Conservation (phyloP, 2,888 invertebrate genomes). For the Drosophila emarginata region DNA sequence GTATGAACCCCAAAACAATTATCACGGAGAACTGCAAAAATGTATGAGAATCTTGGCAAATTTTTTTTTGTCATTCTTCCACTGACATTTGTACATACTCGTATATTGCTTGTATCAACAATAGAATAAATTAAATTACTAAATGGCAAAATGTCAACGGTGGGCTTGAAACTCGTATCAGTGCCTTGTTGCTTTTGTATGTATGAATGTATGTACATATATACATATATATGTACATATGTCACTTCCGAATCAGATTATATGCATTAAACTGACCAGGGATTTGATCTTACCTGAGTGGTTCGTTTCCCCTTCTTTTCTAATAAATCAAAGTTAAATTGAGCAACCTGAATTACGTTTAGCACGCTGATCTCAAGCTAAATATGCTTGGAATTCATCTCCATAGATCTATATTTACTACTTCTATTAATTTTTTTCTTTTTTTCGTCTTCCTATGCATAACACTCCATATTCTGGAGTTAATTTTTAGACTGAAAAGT, state of each 20-base stretch:
- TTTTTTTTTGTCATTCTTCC: background rate
- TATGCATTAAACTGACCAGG: background rate
- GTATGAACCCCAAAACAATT: too few species aligned
- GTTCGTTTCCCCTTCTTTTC: background rate
- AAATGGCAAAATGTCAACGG: slow-evolving; percentile 12
- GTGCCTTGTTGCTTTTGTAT: background rate
- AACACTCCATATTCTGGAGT: too few species aligned
- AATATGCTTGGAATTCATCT: background rate
- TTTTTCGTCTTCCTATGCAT: too few species aligned
- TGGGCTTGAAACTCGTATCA: background rate
- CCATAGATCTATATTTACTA: too few species aligned
- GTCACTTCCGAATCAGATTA: slow-evolving; percentile 13
- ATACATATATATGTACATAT: background rate
- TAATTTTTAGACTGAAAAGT: too few species aligned
- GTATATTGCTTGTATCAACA: background rate
- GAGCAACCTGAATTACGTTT: background rate
- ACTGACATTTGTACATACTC: background rate
- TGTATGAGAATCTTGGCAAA: background rate
- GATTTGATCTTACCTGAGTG: background rate
- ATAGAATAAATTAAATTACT: slow-evolving; percentile 22
- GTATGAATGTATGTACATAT: background rate
- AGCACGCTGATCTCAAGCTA: background rate
- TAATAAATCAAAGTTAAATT: background rate
- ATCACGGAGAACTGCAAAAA: background rate
- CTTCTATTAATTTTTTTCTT: too few species aligned